A percentile compares a stretch with the other conserved stretches of the same genome.
phyloP scores from a whole-genome alignment of 2,888 invertebrate species.

The Megastigmus dorsalis region DNA sequence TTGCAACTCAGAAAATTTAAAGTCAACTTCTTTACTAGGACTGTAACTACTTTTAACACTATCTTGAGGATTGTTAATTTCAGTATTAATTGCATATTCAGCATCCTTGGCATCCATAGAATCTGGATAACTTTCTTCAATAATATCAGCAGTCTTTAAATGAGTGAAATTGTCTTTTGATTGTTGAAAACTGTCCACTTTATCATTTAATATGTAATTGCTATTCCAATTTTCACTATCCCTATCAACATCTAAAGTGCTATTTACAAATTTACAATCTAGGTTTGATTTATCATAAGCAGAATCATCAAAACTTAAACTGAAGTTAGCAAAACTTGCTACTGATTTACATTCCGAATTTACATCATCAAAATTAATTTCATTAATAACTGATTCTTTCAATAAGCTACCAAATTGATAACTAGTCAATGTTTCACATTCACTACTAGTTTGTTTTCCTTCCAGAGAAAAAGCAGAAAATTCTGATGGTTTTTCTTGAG shows the following conservation, averaged over 20 bases:
- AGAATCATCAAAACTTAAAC: slow-evolving; percentile 52
- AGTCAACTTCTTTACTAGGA: slow-evolving; percentile 47
- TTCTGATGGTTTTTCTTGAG: slow-evolving; percentile 25
- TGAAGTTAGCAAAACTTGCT: slow-evolving; percentile 57
- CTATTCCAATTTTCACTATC: slow-evolving; percentile 31
- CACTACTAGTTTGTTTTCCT: slow-evolving; percentile 10
- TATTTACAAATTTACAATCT: slow-evolving; percentile 57
- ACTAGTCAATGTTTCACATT: slow-evolving; percentile 35
- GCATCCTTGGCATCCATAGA: slow-evolving; percentile 28
- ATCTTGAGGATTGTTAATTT: slow-evolving; percentile 34
- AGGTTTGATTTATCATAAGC: slow-evolving; percentile 53
- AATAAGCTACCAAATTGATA: slow-evolving; percentile 37
- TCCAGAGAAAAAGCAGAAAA: slow-evolving; percentile 31
- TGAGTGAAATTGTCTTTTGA: slow-evolving; percentile 45
- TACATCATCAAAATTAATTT: slow-evolving; percentile 43
- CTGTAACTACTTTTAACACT: slow-evolving; percentile 27
- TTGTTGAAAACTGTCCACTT: slow-evolving; percentile 44
- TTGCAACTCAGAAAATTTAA: slow-evolving; percentile 75
- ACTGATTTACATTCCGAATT: slow-evolving; percentile 46
- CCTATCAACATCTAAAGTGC: slow-evolving; percentile 33
- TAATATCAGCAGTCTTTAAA: slow-evolving; percentile 44
- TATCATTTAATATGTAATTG: slow-evolving; percentile 34
- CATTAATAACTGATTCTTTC: slow-evolving; percentile 46
- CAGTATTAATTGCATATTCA: slow-evolving; percentile 19
- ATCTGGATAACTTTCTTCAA: slow-evolving; percentile 25